Evolutionary conservation across 1,140 invertebrate species (phyloP), one percentile per base, ranked within the genome.

Genomic region (Hylaeus anthracinus): DNA sequence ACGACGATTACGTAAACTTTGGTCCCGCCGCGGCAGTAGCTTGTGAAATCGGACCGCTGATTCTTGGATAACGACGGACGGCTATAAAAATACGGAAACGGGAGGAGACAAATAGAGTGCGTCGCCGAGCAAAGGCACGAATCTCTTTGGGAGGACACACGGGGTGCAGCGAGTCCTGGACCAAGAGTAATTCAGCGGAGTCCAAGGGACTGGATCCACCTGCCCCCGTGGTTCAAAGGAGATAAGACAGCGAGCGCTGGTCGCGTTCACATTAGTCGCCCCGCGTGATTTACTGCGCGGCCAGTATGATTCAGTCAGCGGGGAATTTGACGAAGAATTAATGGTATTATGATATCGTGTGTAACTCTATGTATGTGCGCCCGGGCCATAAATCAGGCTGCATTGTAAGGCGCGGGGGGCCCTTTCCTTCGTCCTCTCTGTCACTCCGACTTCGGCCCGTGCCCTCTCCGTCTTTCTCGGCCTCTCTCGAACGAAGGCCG

Each of bases 311-410:
- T 93, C 92, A 94, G 92, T 93, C 92, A 93, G 92, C 92, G 90
- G 91, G 91, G 92, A 94, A 93, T 94, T 93, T 94, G 92, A 93
- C 93, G 91, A 93, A 93, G 92, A 93, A 94, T 94, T 93, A 94
- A 93, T 94, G 92, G 91, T 93, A 93, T 93, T 94, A 94, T 93
- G 92, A 94, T 94, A 94, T 93, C 92, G 92, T 93, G 92, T 93
- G 92, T 93, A 93, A 93, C 91, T 92, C 91, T 92, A 91, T 92
- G 91, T 93, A 91, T 92, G 92, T 90, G 91, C 90, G 90, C 87
- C 86, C 84, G 87, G 90, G 88, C 90, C 90, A 93, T 93, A 93
- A 93, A 93, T 93, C 92, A 93, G 92, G 84, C 91, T 89, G 89
- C 90, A 92, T 93, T 93, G 92, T 93, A 75, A 93, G 88, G 87